phyloP scores from a whole-genome alignment of 2,888 invertebrate genomes.

The Agrochola lota region DNA sequence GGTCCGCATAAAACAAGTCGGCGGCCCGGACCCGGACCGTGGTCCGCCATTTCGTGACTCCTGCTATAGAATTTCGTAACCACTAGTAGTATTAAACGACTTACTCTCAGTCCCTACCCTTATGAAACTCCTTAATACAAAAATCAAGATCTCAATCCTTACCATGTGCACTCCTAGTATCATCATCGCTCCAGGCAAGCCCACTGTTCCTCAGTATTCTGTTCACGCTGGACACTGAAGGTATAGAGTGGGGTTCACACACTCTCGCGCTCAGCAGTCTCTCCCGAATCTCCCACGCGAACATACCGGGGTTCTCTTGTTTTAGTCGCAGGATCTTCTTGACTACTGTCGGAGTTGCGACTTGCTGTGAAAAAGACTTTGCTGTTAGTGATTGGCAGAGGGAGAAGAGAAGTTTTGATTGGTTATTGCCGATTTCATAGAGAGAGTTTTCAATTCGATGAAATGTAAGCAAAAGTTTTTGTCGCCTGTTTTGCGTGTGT shows the following conservation, averaged over 20 bases:
- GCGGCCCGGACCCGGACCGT: too few relatives aligned
- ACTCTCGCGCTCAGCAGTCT: constrained; percentile 96
- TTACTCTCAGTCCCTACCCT: too few relatives aligned
- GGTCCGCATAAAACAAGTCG: too few relatives aligned
- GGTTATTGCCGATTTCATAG: neutral
- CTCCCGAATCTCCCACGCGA: constrained; percentile 99
- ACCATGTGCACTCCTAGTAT: constrained; percentile 85
- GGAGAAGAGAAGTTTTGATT: neutral
- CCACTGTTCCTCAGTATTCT: constrained; percentile 97
- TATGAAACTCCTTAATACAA: neutral
- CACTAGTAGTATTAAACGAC: too few relatives aligned
- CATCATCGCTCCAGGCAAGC: constrained; percentile 93
- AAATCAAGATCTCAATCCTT: constrained; percentile 32
- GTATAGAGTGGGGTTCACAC: constrained; percentile 97
- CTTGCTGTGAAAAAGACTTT: constrained; percentile 93
- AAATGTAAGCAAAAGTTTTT: too few relatives aligned
- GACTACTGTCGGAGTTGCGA: constrained; percentile 98
- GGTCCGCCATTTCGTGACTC: too few relatives aligned
- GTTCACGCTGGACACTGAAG: constrained; percentile 98
- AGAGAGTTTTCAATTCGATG: constrained; percentile 14
- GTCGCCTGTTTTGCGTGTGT: too few relatives aligned
- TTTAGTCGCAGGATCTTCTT: constrained; percentile 98
- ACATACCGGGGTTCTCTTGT: constrained; percentile 98
- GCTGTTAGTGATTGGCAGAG: constrained; percentile 15
- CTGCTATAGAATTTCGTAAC: neutral